Conservation (phyloP, 2,797 vertebrate species). For the Calcarius lapponicus region DNA sequence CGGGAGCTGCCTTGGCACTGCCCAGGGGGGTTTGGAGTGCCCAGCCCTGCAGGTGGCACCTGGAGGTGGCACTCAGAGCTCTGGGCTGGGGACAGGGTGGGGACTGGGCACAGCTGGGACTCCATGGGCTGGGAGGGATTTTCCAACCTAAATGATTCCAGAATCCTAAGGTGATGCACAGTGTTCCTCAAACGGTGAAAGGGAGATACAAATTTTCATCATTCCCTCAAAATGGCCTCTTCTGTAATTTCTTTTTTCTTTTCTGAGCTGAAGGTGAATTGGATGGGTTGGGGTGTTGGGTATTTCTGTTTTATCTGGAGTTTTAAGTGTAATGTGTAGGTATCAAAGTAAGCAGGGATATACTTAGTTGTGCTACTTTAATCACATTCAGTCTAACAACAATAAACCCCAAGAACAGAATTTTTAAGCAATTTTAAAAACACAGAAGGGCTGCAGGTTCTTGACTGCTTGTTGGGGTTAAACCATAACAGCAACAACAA, state of each 20-base stretch:
- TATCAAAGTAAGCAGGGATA: not conserved
- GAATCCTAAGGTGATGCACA: not conserved
- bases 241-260: not conserved
- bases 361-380: not conserved
- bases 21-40: not conserved
- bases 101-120: rapidly evolving
- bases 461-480: not conserved
- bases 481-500: not conserved
- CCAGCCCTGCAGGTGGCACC: too few species aligned
- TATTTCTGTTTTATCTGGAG: not conserved
- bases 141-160: not conserved
- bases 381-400: not conserved
- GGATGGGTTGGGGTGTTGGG: rapidly evolving
- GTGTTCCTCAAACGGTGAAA: not conserved
- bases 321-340: not conserved
- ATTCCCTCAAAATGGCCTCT: not conserved
- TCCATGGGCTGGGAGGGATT: rapidly evolving
- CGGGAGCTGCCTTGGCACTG: not conserved
- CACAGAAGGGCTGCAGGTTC: not conserved
- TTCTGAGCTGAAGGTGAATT: not conserved
- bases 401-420: not conserved
- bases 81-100: not conserved
- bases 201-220: not conserved
- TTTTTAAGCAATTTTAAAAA: not conserved
- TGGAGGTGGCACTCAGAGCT: rapidly evolving